Evolutionary conservation across 2,888 invertebrate species (phyloP), one percentile per base, ranked within the genome.

Genomic region (Nymphalis polychloros): DNA sequence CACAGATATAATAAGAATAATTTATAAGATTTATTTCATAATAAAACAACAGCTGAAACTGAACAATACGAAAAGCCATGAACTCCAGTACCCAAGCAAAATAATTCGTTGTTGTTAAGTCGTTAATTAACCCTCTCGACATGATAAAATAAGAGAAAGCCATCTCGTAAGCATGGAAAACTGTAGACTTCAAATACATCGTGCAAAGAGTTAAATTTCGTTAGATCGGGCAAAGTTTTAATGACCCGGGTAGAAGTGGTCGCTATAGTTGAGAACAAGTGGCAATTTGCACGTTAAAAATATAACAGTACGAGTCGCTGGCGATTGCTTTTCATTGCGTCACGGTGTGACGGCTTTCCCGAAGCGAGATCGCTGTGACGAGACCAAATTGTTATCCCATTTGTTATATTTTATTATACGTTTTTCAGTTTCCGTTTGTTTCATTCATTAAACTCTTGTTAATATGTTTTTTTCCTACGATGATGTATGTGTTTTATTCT

Each of bases 231-330:
- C 55, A 48, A 61, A 66, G 55, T 66, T 66, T 66, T 66, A 66
- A 66, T 66, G 60, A 66, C 53, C 66, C 66, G 55, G 49, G 47
- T 48, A 48, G 47, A 8, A 19, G 52, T 41, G 47, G 53, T 63
- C 46, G 55, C 50, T 62, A 17, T 52, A 65, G 57, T 53, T 35
- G 61, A 52, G 57, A 46, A 62, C 57, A 60, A 68, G 50, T 62
- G 65, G 65, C 69, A 63, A 66, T 63, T 66, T 63, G 59, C 62
- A 63, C 59, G 63, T 69, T 66, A 69, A 69, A 69, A 69, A 69
- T 69, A 69, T 35, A 62, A 66, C 63, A 23, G 57, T 31, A 41
- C 57, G 52, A 57, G 57, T 57, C 47, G 57, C 52, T 69, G 69
- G 62, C 62, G 62, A 69, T 69, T 66, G 66, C 59, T 67, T 63